A percentile compares a stretch with the other conserved stretches of the same genome.
phyloP scores from a whole-genome alignment of 2,113 vertebrate genomes.

The Phycodurus eques region DNA sequence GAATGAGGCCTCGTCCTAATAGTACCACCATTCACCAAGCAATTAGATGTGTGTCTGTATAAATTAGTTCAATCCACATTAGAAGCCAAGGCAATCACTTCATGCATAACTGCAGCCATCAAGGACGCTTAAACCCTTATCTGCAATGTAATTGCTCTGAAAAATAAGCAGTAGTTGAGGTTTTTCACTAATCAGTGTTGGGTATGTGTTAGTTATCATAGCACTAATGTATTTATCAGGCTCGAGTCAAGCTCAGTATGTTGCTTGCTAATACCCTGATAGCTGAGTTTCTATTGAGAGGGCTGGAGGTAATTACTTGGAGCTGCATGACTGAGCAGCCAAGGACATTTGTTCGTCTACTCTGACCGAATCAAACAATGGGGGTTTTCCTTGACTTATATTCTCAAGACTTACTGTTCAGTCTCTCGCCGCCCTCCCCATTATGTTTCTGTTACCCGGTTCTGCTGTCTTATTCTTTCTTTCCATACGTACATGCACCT shows the following conservation, averaged over 20 bases:
- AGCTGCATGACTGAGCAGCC: slow-evolving; percentile 64
- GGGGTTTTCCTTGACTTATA: slow-evolving; percentile 64
- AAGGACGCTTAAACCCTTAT: slow-evolving; percentile 58
- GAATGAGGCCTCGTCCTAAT: slow-evolving; percentile 35
- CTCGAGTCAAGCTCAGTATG: slow-evolving; percentile 43
- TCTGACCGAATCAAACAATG: slow-evolving; percentile 49
- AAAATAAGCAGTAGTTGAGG: slow-evolving; percentile 52
- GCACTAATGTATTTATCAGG: slow-evolving; percentile 56
- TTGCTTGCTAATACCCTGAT: slow-evolving; percentile 39
- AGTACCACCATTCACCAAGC: slow-evolving; percentile 49
- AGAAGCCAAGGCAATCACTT: slow-evolving; percentile 63
- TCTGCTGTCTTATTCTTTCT: slow-evolving; percentile 3
- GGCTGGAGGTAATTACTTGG: slow-evolving; percentile 68
- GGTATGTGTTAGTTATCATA: slow-evolving; percentile 58
- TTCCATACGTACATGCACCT: not conserved
- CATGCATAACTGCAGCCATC: slow-evolving; percentile 57
- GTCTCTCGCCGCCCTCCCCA: slow-evolving; percentile 24
- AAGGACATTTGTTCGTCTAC: slow-evolving; percentile 68
- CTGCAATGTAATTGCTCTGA: slow-evolving; percentile 56
- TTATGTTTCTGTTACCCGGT: slow-evolving; percentile 1
- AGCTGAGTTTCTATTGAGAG: slow-evolving; percentile 59
- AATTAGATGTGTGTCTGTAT: slow-evolving; percentile 61
- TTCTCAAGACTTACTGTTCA: slow-evolving; percentile 55
- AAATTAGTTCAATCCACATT: slow-evolving; percentile 67
- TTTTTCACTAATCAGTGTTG: slow-evolving; percentile 51